Percentiles rank a stretch among this genome's conserved stretches.
phyloP scores from a whole-genome alignment of 2,113 vertebrate genomes.

The Fregata magnificens region DNA sequence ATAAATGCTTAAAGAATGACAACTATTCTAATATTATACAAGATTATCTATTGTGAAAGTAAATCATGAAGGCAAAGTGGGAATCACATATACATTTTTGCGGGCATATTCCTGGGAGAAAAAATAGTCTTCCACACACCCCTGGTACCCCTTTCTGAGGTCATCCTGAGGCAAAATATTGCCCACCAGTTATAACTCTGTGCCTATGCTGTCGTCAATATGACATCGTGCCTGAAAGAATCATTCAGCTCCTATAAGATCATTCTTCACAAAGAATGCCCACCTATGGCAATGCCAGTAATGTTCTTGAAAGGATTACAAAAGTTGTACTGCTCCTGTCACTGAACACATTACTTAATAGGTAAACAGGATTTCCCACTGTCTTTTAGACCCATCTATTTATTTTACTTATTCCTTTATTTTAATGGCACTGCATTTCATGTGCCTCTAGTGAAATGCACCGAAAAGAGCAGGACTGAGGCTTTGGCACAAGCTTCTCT shows the following conservation, averaged over 20 bases:
- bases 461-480: background rate
- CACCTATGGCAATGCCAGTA: background rate
- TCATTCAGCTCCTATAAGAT: background rate
- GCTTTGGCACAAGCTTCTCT: slow-evolving; percentile 17
- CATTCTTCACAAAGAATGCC: background rate
- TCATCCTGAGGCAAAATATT: background rate
- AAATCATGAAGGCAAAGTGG: background rate
- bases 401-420: background rate
- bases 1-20: background rate
- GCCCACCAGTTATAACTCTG: background rate
- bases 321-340: background rate
- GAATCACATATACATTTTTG: background rate
- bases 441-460: background rate
- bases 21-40: background rate
- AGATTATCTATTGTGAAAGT: background rate
- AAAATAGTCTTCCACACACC: background rate
- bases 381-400: background rate
- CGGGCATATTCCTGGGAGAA: background rate
- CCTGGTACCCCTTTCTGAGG: background rate
- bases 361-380: background rate
- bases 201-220: background rate
- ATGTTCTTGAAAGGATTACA: background rate
- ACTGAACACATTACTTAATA: background rate
- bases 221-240: background rate
- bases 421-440: background rate